Evolutionary conservation across 2,888 invertebrate species (phyloP).

Genomic region (Hirtodrosophila alboralis): DNA sequence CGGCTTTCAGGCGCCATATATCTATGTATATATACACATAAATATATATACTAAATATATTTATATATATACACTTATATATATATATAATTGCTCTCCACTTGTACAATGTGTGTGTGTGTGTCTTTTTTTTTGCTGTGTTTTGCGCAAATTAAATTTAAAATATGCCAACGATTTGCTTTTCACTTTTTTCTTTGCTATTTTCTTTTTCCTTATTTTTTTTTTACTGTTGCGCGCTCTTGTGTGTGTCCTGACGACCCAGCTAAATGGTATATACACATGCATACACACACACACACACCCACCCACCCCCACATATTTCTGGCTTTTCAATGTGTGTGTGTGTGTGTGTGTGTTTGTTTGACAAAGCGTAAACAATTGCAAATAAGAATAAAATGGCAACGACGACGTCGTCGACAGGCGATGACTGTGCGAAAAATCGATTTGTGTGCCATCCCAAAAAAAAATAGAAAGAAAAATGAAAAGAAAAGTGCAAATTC

Average conservation of each 20-base stretch:
- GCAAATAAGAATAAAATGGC: conserved; percentile 60
- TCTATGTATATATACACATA: conserved; percentile 11
- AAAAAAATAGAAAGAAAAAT: conserved; percentile 29
- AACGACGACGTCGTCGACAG: conserved; percentile 28
- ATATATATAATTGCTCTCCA: conserved; percentile 11
- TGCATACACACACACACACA: conserved; percentile 11
- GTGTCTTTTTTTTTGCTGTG: conserved; percentile 32
- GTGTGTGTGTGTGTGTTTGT: conserved; percentile 40
- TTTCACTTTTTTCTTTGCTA: too few species aligned
- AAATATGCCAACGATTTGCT: conserved; percentile 75
- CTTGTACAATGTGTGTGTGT: conserved; percentile 24
- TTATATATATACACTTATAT: conserved; percentile 14
- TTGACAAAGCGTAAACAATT: conserved; percentile 78
- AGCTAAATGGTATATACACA: conserved; percentile 16
- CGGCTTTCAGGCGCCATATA: conserved; percentile 60
- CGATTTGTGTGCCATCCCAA: conserved; percentile 76
- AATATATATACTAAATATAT: conserved; percentile 22
- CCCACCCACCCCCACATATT: neutral
- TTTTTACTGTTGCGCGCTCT: conserved; percentile 73
- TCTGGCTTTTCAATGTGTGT: conserved; percentile 22
- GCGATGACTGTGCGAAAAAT: conserved; percentile 74
- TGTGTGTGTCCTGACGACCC: conserved; percentile 58
- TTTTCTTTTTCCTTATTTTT: too few species aligned
- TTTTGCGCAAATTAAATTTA: conserved; percentile 77
- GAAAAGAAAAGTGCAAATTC: conserved; percentile 31